Base-by-base conservation (phyloP, 2,113 vertebrate species). In the Serranochromis macrocephalus region DNA sequence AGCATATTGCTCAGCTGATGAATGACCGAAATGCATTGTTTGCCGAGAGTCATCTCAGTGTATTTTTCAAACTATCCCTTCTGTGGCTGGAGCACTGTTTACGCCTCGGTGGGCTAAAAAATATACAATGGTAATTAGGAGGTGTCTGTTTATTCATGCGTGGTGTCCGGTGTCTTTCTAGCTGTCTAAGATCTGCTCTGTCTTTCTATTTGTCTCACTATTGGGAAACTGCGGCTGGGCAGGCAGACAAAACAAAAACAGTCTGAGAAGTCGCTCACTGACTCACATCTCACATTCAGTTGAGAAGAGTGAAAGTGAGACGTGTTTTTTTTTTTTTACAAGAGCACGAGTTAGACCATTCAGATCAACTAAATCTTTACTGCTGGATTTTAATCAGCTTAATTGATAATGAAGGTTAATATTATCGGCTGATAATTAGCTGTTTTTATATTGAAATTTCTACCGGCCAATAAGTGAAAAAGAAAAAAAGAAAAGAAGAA, bases 1-100 rank as follows among this genome's bases (percentile, higher is more conserved):
- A 93, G 93, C 94, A 94, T 80, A 87, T 93, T 92, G 40, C 88
- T 85, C 61, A 85, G 68, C 61, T 92, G 92, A 94, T 94, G 85
- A 92, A 94, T 1, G 75, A 85, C 89, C 82, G 68, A 87, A 90
- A 88, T 63, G 86, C 58, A 66, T 87, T 92, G 88, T 92, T 86
- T 91, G 80, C 68, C 85, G 53, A 51, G 82, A 85, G 84, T 89
- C 85, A 78, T 89, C 84, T 21, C 47, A 53, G 47, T 84, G 29
- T 14, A 24, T 90, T 87, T 86, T 78, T 81, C 29, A 73, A 85
- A 85, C 33, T 40, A 61, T 80, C 66, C 82, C 75, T 6, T 33
- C 68, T 9, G 24, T 71, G 38, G 66, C 87, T 75, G 57, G 75
- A 84, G 71, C 86, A 78, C 75, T 9, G 29, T 71, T 51, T 80